phyloP scores from a whole-genome alignment of 2,888 invertebrate genomes.

The Rotaria magnacalcarata region DNA sequence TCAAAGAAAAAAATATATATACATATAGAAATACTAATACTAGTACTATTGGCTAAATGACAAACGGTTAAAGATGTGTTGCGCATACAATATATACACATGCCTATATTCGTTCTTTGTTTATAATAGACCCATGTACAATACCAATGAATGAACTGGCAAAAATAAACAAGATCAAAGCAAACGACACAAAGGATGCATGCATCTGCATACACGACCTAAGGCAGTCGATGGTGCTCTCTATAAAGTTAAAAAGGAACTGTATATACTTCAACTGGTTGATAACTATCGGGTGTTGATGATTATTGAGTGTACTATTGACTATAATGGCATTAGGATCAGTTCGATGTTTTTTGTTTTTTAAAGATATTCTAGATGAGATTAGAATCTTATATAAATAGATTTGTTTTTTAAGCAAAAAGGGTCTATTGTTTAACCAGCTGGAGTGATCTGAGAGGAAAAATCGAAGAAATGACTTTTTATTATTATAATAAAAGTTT shows the following conservation, averaged over 20 bases:
- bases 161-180: slow-evolving; percentile 29
- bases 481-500: too few species aligned
- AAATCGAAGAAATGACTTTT: too few species aligned
- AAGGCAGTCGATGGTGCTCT: not conserved
- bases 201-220: not conserved
- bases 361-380: not conserved
- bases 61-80: slow-evolving; percentile 21
- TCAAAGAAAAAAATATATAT: not conserved
- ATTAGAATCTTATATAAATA: not conserved
- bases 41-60: not conserved
- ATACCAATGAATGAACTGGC: not conserved
- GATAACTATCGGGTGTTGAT: not conserved
- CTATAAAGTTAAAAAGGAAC: not conserved
- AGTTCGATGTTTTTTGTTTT: not conserved
- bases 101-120: not conserved
- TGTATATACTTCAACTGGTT: slow-evolving; percentile 22
- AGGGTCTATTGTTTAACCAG: not conserved
- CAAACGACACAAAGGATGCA: not conserved
- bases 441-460: not conserved
- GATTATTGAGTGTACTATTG: not conserved
- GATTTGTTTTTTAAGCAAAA: not conserved
- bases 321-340: not conserved
- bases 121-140: not conserved
- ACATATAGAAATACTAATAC: not conserved
- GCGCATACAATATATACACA: not conserved